These are phyloP conservation scores for Apamea crenata DNA, from an alignment of 2,888 invertebrate genomes.

Conservation along the genomic window DNA sequence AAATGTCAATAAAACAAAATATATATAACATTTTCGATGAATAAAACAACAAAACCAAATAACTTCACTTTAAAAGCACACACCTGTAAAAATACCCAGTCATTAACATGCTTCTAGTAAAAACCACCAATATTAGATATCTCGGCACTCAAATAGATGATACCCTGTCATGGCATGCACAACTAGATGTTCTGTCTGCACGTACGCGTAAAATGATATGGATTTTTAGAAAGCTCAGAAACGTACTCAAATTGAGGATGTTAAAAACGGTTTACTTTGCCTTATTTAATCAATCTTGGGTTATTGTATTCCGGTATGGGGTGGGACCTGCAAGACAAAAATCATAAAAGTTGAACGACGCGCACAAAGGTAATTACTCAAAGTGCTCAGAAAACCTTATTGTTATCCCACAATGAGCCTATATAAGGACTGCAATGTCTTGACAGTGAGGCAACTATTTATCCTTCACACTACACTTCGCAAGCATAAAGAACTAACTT, in stretches of 20 bases:
- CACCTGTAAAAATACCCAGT: background rate
- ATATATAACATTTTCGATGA: background rate
- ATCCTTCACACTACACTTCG: no score
- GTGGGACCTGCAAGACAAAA: no score
- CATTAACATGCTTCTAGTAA: background rate
- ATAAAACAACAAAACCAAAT: background rate
- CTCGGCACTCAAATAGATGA: no score
- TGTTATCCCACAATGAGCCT: no score
- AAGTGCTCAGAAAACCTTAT: no score
- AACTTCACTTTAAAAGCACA: no score
- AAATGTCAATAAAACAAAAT: background rate
- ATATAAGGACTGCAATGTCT: no score
- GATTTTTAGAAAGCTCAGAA: background rate
- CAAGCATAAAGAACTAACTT: no score
- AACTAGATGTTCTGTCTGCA: background rate
- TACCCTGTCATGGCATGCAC: no score
- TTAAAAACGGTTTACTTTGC: background rate
- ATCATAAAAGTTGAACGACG: no score
- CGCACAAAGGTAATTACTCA: background rate
- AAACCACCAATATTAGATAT: background rate
- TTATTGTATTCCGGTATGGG: background rate
- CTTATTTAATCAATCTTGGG: constrained; percentile 1
- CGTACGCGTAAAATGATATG: constrained; percentile 3
- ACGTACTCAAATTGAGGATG: background rate
- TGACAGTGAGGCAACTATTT: no score